These are phyloP conservation scores for Mormyrus iriodes DNA, from an alignment of 2,113 vertebrate species.

Conservation along the genomic window DNA sequence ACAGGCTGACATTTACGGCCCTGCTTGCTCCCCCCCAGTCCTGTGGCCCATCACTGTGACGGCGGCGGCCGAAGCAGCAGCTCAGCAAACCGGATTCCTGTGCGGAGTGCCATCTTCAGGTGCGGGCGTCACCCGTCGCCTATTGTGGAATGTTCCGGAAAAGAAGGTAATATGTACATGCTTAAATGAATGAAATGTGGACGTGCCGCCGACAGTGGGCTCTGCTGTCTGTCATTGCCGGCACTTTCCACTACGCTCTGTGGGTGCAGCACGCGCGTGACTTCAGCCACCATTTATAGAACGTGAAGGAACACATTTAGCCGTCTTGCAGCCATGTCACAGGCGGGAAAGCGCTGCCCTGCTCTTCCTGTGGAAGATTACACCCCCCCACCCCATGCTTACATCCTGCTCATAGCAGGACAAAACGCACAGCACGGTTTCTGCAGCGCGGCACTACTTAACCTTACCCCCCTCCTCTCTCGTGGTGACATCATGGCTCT, in stretches of 20 bases:
- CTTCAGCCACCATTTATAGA: neutral
- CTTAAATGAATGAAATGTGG: neutral
- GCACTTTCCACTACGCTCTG: neutral
- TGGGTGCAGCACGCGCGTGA: neutral
- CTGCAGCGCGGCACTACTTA: neutral
- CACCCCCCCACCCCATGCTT: neutral
- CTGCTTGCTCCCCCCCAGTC: neutral
- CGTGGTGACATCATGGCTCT: neutral
- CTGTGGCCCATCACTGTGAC: neutral
- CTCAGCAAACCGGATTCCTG: neutral
- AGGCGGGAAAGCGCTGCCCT: neutral
- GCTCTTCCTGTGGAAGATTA: slow-evolving; percentile 17
- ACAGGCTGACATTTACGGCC: neutral
- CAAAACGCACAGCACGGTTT: neutral
- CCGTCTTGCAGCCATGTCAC: neutral
- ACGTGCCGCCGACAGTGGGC: neutral
- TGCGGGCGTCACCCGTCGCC: neutral
- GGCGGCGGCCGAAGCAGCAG: neutral
- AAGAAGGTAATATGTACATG: neutral
- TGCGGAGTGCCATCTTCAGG: neutral
- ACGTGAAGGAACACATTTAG: neutral
- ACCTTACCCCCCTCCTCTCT: neutral
- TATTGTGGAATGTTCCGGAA: neutral
- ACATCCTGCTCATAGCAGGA: neutral
- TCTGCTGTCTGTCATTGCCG: neutral